Conservation (phyloP, 2,888 invertebrate species). For the Ophion obscuratus region DNA sequence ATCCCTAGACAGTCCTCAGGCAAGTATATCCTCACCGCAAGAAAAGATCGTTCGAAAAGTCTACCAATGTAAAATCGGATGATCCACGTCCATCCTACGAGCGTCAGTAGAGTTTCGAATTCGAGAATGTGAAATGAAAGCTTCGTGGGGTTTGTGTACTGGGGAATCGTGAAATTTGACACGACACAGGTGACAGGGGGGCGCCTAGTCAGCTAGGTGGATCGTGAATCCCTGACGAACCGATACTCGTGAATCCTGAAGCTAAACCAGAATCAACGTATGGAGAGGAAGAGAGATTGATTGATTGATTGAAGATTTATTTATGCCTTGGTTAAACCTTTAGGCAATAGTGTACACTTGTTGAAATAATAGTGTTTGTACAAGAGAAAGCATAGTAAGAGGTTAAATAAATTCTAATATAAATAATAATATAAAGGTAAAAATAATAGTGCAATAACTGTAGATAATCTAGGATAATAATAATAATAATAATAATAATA, state of each 20-base stretch:
- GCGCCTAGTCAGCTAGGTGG: conserved; percentile 37
- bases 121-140: conserved; percentile 26
- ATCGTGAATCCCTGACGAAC: conserved; percentile 53
- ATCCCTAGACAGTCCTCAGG: no score
- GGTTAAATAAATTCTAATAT: no score
- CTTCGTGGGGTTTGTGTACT: background rate
- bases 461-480: no score
- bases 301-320: no score
- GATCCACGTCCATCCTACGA: background rate
- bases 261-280: conserved; percentile 40
- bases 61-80: background rate
- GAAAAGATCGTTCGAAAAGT: conserved; percentile 1
- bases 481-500: no score
- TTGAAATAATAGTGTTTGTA: no score
- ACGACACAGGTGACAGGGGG: conserved; percentile 13
- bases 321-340: no score
- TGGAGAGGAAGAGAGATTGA: background rate
- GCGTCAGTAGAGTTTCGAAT: background rate
- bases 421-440: no score
- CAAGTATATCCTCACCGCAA: no score
- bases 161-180: conserved; percentile 50
- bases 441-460: no score
- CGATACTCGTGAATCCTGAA: conserved; percentile 46
- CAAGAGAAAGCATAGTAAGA: no score
- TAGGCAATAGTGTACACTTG: no score